Base-by-base conservation (phyloP, 1,140 invertebrate genomes). In the Drosophila ohnishii region DNA sequence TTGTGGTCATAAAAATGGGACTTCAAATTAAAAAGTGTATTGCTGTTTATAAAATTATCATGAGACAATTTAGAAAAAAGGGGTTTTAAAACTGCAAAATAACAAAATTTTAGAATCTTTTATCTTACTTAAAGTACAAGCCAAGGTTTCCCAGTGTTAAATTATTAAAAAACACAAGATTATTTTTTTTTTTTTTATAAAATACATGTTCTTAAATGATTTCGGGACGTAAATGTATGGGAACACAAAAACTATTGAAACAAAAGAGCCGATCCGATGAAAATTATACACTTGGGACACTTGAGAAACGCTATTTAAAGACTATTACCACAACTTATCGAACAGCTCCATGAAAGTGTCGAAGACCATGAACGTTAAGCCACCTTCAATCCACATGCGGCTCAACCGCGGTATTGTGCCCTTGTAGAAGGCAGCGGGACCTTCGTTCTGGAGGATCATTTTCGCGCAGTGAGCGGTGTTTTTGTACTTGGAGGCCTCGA, bases 401-500 rank as follows among this genome's bases (percentile, higher is more conserved):
- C 60, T 37, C 19, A 63, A 16, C 5, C 99, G 94, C 14, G 99
- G 98, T 44, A 99, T 95, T 1, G 98, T 99, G 82, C 99, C 99
- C 93, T 99, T 99, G 94, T 99, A 99, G 93, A 99, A 99, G 92
- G 98, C 98, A 65, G 92, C 91, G 7, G 96, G 95, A 40, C 98
- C 99, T 93, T 99, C 99, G 60, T 99, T 94, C 88, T 95, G 96
- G 94, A 97, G 96, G 50, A 99, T 98, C 93, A 98, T 94, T 37
- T 96, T 78, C 50, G 96, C 95, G 92, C 99, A 99, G 92, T 99
- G 97, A 80, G 96, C 92, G 5, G 98, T 99, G 90, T 95, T 97
- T 92, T 98, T 99, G 92, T 99, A 99, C 90, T 98, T 99, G n/a
- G 95, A 90, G 1, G 98, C 97, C 92, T 99, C 98, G n/a, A 99